Conservation (phyloP, 2,113 vertebrate genomes). For the Sylvia atricapilla region DNA sequence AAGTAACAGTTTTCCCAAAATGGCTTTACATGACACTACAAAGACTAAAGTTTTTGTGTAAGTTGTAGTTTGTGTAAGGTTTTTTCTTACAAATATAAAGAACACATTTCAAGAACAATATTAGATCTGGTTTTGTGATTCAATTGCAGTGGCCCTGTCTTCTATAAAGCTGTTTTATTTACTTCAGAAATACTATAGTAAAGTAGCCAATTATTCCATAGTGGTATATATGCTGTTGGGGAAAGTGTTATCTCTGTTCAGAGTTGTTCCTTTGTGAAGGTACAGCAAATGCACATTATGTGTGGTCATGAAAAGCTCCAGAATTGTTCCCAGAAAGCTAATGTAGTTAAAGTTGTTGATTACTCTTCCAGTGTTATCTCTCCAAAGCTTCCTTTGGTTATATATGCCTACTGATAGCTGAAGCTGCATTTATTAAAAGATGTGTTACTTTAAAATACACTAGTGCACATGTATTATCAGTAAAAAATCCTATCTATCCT, state of each 20-base stretch:
- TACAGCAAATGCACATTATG: rapidly evolving
- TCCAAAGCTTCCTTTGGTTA: background rate
- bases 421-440: background rate
- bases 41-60: background rate
- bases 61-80: background rate
- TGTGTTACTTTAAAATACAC: background rate
- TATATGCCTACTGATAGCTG: background rate
- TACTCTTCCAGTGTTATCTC: background rate
- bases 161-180: background rate
- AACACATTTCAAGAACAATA: background rate
- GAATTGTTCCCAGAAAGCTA: background rate
- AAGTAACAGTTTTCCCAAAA: background rate
- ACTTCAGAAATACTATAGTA: background rate
- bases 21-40: background rate
- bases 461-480: background rate
- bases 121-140: background rate
- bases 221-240: background rate
- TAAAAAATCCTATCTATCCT: background rate
- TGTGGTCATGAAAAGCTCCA: background rate
- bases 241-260: background rate
- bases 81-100: background rate
- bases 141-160: background rate
- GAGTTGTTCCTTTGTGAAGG: background rate
- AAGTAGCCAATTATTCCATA: background rate
- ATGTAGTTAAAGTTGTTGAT: background rate